A percentile compares a stretch with the other conserved stretches of the same genome.
These are phyloP conservation scores for Sialis lutaria DNA, from an alignment of 2,888 invertebrate species.

Conservation along the genomic window DNA sequence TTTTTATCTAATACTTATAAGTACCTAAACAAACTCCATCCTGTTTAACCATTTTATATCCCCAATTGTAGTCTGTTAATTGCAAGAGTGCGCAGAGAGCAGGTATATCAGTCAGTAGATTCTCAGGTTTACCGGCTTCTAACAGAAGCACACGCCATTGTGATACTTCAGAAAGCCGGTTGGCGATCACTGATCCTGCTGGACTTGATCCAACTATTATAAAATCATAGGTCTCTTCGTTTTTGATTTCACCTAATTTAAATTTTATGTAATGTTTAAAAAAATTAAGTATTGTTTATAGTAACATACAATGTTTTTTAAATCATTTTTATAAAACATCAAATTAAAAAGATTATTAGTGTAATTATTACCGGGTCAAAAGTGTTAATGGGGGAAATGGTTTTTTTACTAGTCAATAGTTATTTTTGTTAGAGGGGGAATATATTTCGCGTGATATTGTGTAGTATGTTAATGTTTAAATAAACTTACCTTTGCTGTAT, in stretches of 20 bases:
- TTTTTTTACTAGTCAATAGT: too few species aligned
- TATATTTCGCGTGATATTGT: too few species aligned
- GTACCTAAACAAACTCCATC: constrained; percentile 29
- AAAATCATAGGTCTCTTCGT: constrained; percentile 35
- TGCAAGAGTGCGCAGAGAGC: constrained; percentile 32
- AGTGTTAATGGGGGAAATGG: too few species aligned
- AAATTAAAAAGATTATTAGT: too few species aligned
- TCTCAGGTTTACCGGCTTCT: constrained; percentile 41
- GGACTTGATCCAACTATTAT: constrained; percentile 52
- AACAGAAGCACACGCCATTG: constrained; percentile 43
- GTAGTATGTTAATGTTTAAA: too few species aligned
- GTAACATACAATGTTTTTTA: neutral
- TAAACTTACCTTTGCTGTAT: too few species aligned
- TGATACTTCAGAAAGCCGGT: constrained; percentile 44
- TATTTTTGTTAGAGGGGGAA: too few species aligned
- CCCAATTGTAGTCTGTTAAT: constrained; percentile 40
- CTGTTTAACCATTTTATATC: constrained; percentile 38
- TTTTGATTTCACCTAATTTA: neutral
- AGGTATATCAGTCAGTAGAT: constrained; percentile 32
- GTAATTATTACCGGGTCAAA: too few species aligned
- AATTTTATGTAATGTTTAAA: neutral
- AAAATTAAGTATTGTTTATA: neutral
- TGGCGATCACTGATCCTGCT: constrained; percentile 51
- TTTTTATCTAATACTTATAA: neutral
- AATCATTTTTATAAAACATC: too few species aligned